phyloP scores from a whole-genome alignment of 2,888 invertebrate species.

The Synanthedon tipuliformis region DNA sequence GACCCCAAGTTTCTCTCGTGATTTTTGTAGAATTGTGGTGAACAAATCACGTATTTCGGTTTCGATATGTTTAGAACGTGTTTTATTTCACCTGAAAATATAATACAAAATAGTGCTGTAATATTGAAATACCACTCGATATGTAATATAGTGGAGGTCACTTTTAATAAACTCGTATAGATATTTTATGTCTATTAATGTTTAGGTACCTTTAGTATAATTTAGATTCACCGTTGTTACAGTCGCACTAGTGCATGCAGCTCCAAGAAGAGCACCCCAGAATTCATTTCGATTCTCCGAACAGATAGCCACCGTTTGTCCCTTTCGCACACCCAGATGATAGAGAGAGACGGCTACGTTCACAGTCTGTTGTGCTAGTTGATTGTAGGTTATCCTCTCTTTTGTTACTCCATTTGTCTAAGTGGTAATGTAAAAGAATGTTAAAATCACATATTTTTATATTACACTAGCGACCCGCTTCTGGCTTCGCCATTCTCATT shows the following conservation, averaged over 20 bases:
- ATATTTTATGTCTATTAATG: too few species aligned
- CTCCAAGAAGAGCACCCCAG: conserved; percentile 33
- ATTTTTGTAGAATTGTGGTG: conserved; percentile 26
- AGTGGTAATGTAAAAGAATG: not conserved
- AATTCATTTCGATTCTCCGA: conserved; percentile 43
- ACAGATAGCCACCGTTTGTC: conserved; percentile 40
- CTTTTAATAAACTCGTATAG: too few species aligned
- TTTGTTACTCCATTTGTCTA: conserved; percentile 45
- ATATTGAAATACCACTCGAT: not conserved
- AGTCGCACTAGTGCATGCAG: conserved; percentile 29
- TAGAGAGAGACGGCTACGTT: conserved; percentile 45
- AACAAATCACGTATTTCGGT: conserved; percentile 37
- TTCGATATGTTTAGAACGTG: conserved; percentile 38
- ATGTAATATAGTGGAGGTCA: too few species aligned
- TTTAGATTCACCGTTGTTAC: conserved; percentile 29
- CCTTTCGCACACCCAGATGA: conserved; percentile 39
- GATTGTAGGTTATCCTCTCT: conserved; percentile 25
- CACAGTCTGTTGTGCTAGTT: conserved; percentile 36
- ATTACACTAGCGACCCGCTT: too few species aligned
- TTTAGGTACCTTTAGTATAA: conserved; percentile 30
- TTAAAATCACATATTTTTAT: not conserved
- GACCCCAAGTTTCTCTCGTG: conserved; percentile 23
- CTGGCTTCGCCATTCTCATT: too few species aligned
- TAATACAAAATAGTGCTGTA: conserved; percentile 13
- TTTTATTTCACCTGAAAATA: conserved; percentile 36